Evolutionary conservation across 2,113 vertebrate species (phyloP).

Genomic region (Podarcis cretensis): DNA sequence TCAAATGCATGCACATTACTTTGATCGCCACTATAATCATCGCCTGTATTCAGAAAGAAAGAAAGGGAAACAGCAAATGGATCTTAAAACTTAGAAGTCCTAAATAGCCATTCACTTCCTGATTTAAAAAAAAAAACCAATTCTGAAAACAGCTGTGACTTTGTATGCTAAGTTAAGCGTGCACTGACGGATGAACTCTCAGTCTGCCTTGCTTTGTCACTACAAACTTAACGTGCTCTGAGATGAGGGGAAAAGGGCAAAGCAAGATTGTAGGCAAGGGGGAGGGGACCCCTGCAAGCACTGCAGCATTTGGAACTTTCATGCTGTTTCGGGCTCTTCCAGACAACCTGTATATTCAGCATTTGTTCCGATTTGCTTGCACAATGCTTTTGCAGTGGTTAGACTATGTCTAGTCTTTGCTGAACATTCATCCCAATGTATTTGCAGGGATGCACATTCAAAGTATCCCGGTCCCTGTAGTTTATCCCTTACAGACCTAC

Average conservation of each 20-base stretch:
- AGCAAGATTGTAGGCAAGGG: neutral
- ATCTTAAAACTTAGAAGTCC: neutral
- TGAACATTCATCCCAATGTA: too few species aligned
- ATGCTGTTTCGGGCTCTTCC: neutral
- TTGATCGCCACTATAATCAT: neutral
- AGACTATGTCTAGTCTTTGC: too few species aligned
- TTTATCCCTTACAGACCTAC: too few species aligned
- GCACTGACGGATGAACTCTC: constrained; percentile 4
- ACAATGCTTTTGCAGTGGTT: too few species aligned
- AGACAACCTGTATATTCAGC: too few species aligned
- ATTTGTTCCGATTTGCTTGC: too few species aligned
- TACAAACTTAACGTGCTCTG: neutral
- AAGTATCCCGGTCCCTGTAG: too few species aligned
- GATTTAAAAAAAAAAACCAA: neutral
- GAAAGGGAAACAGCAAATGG: neutral
- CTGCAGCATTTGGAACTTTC: neutral
- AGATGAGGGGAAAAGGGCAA: neutral
- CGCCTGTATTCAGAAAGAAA: neutral
- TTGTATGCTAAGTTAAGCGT: neutral
- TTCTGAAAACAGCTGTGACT: neutral
- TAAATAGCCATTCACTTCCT: neutral
- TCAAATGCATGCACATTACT: constrained; percentile 5
- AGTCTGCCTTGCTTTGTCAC: neutral
- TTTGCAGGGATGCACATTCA: too few species aligned
- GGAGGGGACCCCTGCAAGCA: neutral